Evolutionary conservation across 1,140 invertebrate genomes (phyloP), one percentile per base, ranked within the genome.

Genomic region (Thaumatotibia leucotreta): DNA sequence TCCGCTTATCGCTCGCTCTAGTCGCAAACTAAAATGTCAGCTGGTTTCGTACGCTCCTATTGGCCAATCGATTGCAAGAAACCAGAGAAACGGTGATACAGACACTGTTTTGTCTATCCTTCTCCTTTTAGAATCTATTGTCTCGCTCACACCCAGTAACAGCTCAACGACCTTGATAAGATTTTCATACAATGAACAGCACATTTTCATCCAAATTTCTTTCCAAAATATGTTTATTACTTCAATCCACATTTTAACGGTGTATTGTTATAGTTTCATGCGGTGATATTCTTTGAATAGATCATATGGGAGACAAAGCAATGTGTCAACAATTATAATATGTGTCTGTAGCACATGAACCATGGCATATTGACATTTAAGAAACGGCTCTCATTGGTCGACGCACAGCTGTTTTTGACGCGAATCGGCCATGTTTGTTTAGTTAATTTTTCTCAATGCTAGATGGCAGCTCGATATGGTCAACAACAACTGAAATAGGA

Each of bases 51-150:
- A 32, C 69, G 61, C 74, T 80, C 79, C 76, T 78, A 90, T 90
- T 90, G 83, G 86, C 84, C 75, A 86, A 90, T 89, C 87, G 87
- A 89, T 89, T 82, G 77, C 81, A 83, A 80, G 80, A 76, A 74
- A 75, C 65, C 66, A 67, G 68, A 14, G 22, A 54, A 11, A 4
- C 17, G 0, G 23, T 6, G 33, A 9, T 75, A 74, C 74, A 76
- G 74, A 80, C 78, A 79, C 71, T 70, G 68, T 71, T 80, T 74
- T 75, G 63, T 64, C 70, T 39, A 61, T 24, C 35, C 39, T 20
- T 84, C 84, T 77, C 76, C 17, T 64, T 88, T 75, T 35, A 54
- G 6, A 72, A 45, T 63, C 2, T 32, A 20, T n/a, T 27, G 8
- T 84, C 84, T 84, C 78, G 62, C 76, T 88, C 76, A 52, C 58